Base-by-base conservation (phyloP, 1,140 invertebrate genomes). In the Littorina saxatilis region DNA sequence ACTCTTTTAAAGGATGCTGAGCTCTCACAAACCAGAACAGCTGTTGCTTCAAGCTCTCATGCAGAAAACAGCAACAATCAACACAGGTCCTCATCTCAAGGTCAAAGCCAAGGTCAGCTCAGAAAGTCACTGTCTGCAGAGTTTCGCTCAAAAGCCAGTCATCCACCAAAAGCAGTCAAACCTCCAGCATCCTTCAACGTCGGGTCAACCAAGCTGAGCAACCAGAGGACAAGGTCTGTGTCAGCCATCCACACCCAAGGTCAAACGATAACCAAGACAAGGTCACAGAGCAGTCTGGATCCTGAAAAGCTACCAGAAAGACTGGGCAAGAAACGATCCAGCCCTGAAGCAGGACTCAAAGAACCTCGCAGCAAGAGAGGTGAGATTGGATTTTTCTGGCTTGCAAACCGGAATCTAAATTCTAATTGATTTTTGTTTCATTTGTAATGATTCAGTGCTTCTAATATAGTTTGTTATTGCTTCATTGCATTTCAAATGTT, bases 331-430 rank as follows among this genome's bases (percentile, higher is more conserved):
- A 68, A 68, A 23, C 66, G 66, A 23, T 68, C 66, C 66, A 68
- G 66, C 35, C 66, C 66, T 39, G 66, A 68, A 39, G 66, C 66
- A 13, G 66, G 66, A 35, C 35, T 68, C 17, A 68, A 68, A 39
- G 13, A 29, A 1, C 66, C 66, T 9, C 66, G 17, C 23, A 68
- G 66, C 37, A 68, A 68, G 35, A 68, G 66, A 68, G 66, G 66
- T 68, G 39, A 2, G 5, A 20, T 50, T 11, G 9, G 47, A 20
- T 50, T 50, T 11, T 50, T n/a, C n/a, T n/a, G n/a, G n/a, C n/a
- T n/a, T n/a, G n/a, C n/a, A n/a, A n/a, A n/a, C n/a, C n/a, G n/a
- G n/a, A n/a, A n/a, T n/a, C n/a, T n/a, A n/a, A n/a, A n/a, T n/a
- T n/a, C n/a, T n/a, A n/a, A n/a, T n/a, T n/a, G n/a, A n/a, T n/a